Percentiles rank a stretch among this genome's conserved stretches.
These are phyloP conservation scores for Boulengeromyrus knoepffleri DNA, from an alignment of 2,113 vertebrate species.

Conservation along the genomic window DNA sequence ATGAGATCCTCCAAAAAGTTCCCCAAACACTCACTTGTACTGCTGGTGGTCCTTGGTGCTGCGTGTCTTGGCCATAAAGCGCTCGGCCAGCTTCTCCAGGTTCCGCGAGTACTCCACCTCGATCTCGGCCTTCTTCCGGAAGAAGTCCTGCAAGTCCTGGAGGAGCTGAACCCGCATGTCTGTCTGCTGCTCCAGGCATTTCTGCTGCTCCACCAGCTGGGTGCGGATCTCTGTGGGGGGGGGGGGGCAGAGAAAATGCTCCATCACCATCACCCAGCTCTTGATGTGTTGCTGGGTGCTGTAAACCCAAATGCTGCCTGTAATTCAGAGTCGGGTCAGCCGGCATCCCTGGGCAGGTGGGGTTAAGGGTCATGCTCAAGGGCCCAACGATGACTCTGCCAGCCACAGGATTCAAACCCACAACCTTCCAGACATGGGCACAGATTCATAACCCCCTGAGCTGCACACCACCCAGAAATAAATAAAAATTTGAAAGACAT, in stretches of 20 bases:
- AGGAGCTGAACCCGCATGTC: constrained; percentile 96
- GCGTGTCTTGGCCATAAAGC: constrained; percentile 98
- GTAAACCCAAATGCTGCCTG: background rate
- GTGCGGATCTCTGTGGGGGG: constrained; percentile 80
- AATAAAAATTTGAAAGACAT: background rate
- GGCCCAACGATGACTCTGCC: background rate
- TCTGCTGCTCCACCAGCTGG: constrained; percentile 95
- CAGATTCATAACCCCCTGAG: background rate
- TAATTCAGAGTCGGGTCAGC: background rate
- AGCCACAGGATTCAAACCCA: too few relatives aligned
- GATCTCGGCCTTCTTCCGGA: constrained; percentile 96
- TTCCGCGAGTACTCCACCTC: constrained; percentile 97
- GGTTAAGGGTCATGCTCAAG: background rate
- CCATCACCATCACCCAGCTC: background rate
- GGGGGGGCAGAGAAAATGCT: background rate
- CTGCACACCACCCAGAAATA: background rate
- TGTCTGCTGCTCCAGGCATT: constrained; percentile 96
- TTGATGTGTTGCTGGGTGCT: background rate
- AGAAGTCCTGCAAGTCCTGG: constrained; percentile 98
- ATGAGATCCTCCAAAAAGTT: background rate
- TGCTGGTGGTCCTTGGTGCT: constrained; percentile 98
- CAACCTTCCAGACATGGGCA: too few relatives aligned
- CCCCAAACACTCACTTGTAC: constrained; percentile 73
- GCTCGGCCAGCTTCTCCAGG: constrained; percentile 91
- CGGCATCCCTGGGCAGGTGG: background rate